Evolutionary conservation across 1,140 invertebrate genomes (phyloP).

Genomic region (Drosophila kanapiae): DNA sequence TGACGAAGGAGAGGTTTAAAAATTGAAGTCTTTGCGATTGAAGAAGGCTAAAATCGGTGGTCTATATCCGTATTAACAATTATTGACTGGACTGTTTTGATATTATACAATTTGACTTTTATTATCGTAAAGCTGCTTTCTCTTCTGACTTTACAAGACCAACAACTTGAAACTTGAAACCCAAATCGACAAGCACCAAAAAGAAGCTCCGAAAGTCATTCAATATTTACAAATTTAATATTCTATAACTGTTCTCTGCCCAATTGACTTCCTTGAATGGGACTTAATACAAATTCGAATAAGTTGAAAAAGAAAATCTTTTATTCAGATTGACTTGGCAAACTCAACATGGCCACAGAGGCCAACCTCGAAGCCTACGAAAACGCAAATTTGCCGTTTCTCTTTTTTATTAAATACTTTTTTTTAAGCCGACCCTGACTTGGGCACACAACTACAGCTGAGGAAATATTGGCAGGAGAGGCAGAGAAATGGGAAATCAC

Average conservation of each 20-base stretch:
- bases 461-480: constrained; percentile 53
- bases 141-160: not conserved
- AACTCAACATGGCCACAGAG: constrained; percentile 24
- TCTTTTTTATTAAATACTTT: constrained; percentile 51
- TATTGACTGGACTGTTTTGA: not conserved
- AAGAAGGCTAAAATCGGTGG: not conserved
- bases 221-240: constrained; percentile 21
- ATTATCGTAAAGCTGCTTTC: not conserved
- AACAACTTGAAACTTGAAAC: not conserved
- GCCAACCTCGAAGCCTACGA: constrained; percentile 29
- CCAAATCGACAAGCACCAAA: not conserved
- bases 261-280: constrained; percentile 31
- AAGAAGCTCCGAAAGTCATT: not conserved
- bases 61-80: not conserved
- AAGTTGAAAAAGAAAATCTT: constrained; percentile 42
- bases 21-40: not conserved
- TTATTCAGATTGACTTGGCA: constrained; percentile 62
- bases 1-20: not conserved
- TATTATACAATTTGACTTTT: not conserved
- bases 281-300: constrained; percentile 21
- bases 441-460: constrained; percentile 18
- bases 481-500: constrained; percentile 64
- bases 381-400: constrained; percentile 66
- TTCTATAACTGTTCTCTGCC: constrained; percentile 13
- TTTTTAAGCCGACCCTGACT: constrained; percentile 45